phyloP scores from a whole-genome alignment of 1,140 invertebrate species.

The Nephotettix cincticeps region DNA sequence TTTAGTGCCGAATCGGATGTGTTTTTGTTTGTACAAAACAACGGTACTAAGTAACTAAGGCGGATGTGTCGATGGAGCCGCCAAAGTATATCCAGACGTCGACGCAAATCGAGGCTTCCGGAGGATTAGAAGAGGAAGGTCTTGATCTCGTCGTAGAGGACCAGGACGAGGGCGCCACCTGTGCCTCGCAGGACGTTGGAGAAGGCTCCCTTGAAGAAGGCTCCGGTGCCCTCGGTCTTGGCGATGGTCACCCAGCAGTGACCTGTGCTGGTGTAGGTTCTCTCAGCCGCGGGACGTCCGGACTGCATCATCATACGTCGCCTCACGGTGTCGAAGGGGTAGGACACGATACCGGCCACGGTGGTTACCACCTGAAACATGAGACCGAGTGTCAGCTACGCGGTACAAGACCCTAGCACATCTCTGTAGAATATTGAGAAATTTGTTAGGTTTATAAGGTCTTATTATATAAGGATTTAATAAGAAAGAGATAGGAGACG shows the following conservation, averaged over 20 bases:
- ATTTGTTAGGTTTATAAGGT: neutral
- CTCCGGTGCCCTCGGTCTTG: constrained; percentile 61
- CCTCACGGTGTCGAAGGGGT: constrained; percentile 88
- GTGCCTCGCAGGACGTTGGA: constrained; percentile 78
- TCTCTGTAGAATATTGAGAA: neutral
- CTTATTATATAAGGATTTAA: neutral
- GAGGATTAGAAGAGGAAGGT: constrained; percentile 51
- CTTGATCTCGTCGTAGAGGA: constrained; percentile 78
- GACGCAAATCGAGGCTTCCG: neutral
- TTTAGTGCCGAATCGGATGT: neutral
- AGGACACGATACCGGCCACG: constrained; percentile 77
- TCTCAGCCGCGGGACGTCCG: constrained; percentile 63
- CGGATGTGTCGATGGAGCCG: neutral
- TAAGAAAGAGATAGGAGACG: neutral
- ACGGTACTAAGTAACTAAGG: neutral
- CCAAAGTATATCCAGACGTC: neutral
- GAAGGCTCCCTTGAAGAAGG: constrained; percentile 84
- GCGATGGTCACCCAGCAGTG: constrained; percentile 72
- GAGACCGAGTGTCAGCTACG: neutral
- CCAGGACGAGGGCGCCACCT: constrained; percentile 75
- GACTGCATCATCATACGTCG: constrained; percentile 92
- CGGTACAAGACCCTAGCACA: neutral
- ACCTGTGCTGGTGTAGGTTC: constrained; percentile 71
- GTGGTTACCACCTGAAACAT: constrained; percentile 64
- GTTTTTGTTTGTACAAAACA: neutral